A percentile compares a stretch with the other conserved stretches of the same genome.
These are phyloP conservation scores for Plumapathes pennacea DNA, from an alignment of 92 coral and sea anemone species.

Conservation along the genomic window DNA sequence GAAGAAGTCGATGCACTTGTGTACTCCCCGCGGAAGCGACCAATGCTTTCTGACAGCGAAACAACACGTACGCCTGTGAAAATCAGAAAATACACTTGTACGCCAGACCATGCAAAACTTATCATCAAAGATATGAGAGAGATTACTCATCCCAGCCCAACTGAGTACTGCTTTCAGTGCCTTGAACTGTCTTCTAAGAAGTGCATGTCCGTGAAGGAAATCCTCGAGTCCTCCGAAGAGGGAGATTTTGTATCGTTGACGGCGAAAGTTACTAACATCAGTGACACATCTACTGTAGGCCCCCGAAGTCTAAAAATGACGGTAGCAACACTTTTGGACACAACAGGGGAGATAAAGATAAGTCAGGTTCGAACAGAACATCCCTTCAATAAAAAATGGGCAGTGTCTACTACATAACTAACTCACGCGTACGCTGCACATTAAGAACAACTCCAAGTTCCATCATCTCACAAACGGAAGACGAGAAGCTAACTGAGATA, in stretches of 20 bases:
- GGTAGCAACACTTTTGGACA: slow-evolving; percentile 24
- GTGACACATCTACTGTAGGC: slow-evolving; percentile 20
- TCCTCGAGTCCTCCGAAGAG: slow-evolving; percentile 21
- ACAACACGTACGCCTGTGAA: slow-evolving; percentile 25
- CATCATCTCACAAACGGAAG: background rate
- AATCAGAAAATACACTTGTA: slow-evolving; percentile 28
- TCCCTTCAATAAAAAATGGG: slow-evolving; percentile 13
- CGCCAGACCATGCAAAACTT: slow-evolving; percentile 24
- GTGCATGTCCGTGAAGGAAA: slow-evolving; percentile 17
- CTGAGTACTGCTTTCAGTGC: slow-evolving; percentile 47
- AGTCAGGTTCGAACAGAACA: slow-evolving; percentile 27
- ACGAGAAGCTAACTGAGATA: slow-evolving; percentile 7
- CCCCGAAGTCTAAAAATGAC: slow-evolving; percentile 15
- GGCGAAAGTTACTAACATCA: slow-evolving; percentile 29
- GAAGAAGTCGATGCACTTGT: slow-evolving; percentile 21
- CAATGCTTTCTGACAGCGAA: slow-evolving; percentile 34
- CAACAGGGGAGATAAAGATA: slow-evolving; percentile 31
- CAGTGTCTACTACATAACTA: slow-evolving; percentile 17
- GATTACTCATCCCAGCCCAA: slow-evolving; percentile 34
- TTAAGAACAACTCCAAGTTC: slow-evolving; percentile 8
- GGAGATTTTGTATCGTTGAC: slow-evolving; percentile 31
- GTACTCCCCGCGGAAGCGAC: slow-evolving; percentile 30
- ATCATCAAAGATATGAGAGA: slow-evolving; percentile 40
- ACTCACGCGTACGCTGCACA: slow-evolving; percentile 11
- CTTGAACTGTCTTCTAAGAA: slow-evolving; percentile 5